A percentile compares a stretch with the other conserved stretches of the same genome.
Evolutionary conservation across 2,797 vertebrate genomes (phyloP).

Genomic region (Pangasius krempfi): DNA sequence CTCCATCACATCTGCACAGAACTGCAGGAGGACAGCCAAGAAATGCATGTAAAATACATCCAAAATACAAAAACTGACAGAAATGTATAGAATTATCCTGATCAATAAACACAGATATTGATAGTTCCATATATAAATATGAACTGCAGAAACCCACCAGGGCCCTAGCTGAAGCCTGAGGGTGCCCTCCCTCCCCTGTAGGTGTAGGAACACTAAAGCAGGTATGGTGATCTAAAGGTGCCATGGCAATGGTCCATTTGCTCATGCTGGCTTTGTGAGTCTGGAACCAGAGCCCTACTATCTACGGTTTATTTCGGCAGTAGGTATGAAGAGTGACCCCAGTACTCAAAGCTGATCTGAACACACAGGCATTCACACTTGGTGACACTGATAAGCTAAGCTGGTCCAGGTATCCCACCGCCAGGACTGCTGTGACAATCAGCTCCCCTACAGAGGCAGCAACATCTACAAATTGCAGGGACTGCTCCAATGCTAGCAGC

Average conservation of each 20-base stretch:
- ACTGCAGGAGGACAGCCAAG: conserved; percentile 70
- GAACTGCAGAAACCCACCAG: not conserved
- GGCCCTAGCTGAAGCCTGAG: not conserved
- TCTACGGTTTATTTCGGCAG: not conserved
- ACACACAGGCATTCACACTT: not conserved
- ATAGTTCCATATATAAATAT: not conserved
- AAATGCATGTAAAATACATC: not conserved
- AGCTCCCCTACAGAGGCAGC: not conserved
- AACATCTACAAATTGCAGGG: conserved; percentile 1
- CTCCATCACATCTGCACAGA: conserved; percentile 85
- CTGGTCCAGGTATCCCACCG: not conserved
- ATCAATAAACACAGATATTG: not conserved
- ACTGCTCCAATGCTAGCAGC: conserved; percentile 1
- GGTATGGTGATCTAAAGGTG: not conserved
- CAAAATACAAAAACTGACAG: not conserved
- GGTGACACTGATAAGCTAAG: not conserved
- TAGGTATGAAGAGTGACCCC: not conserved
- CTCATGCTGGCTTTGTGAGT: not conserved
- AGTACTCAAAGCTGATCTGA: not conserved
- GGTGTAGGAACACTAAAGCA: too few relatives aligned
- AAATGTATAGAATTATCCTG: not conserved
- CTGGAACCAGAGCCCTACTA: not conserved
- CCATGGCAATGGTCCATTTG: not conserved
- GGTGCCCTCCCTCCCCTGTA: not conserved
- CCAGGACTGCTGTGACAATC: not conserved